Evolutionary conservation across 2,888 invertebrate genomes (phyloP), one percentile per base, ranked within the genome.

Genomic region (Drosophila engyochracea): DNA sequence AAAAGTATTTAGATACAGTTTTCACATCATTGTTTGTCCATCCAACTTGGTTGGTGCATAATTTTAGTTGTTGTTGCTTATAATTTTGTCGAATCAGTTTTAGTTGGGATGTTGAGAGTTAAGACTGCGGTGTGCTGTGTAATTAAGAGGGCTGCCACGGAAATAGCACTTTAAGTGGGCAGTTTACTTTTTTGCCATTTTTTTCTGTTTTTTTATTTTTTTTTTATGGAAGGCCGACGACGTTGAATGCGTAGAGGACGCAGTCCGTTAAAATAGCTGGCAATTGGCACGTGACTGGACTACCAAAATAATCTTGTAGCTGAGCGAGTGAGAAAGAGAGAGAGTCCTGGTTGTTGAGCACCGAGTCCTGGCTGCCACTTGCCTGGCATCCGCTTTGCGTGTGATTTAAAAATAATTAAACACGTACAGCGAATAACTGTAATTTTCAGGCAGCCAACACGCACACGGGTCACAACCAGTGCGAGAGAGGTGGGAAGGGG

Each of bases 351-450:
- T n/a, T 30, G 30, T n/a, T 6, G 53, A 33, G 53, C 22, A 16
- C 33, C 25, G 33, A 61, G 69, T 59, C 35, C 58, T 54, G 39
- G 44, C n/a, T 22, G n/a, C 33, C 55, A 44, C 51, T 39, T 49
- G 25, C 47, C 57, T 58, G 65, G 78, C 60, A 73, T 55, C 57
- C 69, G 83, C 76, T 75, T 83, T 84, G 82, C 77, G 76, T 82
- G 85, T 91, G 88, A 90, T 88, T 91, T 90, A 90, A 88, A 88
- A 91, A 89, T 91, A 88, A 88, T 88, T 91, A 88, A 88, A 88
- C 88, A 88, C 88, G 90, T 91, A 88, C 88, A 84, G 68, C 91
- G 88, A 90, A 88, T 88, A 88, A 88, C 91, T 85, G 91, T 88
- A 81, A 88, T 90, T 87, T 90, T 73, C 76, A 83, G 66, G 64